Conservation (phyloP, 2,888 invertebrate genomes). For the Agonopterix subpropinquella region DNA sequence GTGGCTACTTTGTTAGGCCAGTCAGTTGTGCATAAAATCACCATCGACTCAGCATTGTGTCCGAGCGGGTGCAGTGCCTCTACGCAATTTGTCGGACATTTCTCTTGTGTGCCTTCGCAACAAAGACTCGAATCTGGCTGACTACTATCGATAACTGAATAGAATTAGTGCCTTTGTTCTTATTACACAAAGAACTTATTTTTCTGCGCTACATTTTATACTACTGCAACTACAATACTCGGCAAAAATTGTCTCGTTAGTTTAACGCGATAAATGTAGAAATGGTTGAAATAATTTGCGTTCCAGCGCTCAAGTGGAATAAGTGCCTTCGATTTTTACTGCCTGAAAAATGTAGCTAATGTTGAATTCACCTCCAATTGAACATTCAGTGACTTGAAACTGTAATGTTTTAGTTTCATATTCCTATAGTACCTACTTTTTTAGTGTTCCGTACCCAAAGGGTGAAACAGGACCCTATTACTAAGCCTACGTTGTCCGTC, state of each 20-base stretch:
- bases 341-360: too few relatives aligned
- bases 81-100: slow-evolving; percentile 64
- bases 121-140: slow-evolving; percentile 55
- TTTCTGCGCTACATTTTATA: slow-evolving; percentile 22
- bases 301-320: slow-evolving; percentile 20
- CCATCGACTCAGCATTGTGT: slow-evolving; percentile 43
- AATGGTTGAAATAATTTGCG: slow-evolving; percentile 38
- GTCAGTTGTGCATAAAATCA: slow-evolving; percentile 54
- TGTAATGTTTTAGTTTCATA: background rate
- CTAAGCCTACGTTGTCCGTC: too few relatives aligned
- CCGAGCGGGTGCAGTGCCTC: slow-evolving; percentile 32
- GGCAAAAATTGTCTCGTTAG: slow-evolving; percentile 39
- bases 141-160: slow-evolving; percentile 18
- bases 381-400: background rate
- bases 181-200: background rate
- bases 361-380: too few relatives aligned
- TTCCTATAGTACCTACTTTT: background rate
- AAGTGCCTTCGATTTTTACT: slow-evolving; percentile 12
- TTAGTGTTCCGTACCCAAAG: too few relatives aligned
- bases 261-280: slow-evolving; percentile 33
- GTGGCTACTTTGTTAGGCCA: slow-evolving; percentile 28
- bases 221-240: slow-evolving; percentile 35
- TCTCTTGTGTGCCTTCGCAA: slow-evolving; percentile 57
- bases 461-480: too few relatives aligned
- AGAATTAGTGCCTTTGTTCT: slow-evolving; percentile 1